Evolutionary conservation across 2,888 invertebrate genomes (phyloP).

Genomic region (Omphaloscelis lunosa): DNA sequence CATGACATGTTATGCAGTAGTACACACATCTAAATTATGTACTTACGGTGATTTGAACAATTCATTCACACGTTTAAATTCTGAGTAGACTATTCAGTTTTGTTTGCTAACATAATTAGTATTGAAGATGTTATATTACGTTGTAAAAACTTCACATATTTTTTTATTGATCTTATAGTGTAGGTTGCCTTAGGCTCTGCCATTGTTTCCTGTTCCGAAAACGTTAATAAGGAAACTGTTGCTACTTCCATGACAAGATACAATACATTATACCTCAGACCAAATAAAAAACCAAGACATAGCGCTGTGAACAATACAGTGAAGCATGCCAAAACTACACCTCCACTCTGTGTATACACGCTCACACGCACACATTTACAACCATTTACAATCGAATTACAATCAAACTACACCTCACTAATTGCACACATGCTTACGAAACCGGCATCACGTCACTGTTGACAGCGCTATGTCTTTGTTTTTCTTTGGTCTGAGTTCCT

Average conservation of each 20-base stretch:
- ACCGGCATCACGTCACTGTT: too few species aligned
- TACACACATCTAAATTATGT: conserved; percentile 29
- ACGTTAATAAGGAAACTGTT: not conserved
- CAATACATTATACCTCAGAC: too few species aligned
- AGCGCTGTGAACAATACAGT: too few species aligned
- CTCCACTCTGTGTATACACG: too few species aligned
- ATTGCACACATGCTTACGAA: too few species aligned
- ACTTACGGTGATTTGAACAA: not conserved
- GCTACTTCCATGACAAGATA: not conserved
- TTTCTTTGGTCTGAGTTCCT: too few species aligned
- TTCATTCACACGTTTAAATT: conserved; percentile 40
- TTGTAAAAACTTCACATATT: not conserved
- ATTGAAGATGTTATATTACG: not conserved
- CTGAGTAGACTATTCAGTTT: not conserved
- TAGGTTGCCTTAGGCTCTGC: not conserved
- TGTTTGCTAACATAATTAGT: conserved; percentile 22
- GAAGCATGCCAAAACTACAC: too few species aligned
- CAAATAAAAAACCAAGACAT: too few species aligned
- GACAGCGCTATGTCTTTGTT: too few species aligned
- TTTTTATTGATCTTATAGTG: conserved; percentile 12
- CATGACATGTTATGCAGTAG: not conserved
- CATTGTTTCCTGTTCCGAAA: conserved; percentile 5
- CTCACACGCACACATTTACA: too few species aligned
- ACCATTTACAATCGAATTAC: too few species aligned
- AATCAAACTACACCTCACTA: too few species aligned